phyloP scores from a whole-genome alignment of 1,140 invertebrate species.

The Eriosoma lanigerum region DNA sequence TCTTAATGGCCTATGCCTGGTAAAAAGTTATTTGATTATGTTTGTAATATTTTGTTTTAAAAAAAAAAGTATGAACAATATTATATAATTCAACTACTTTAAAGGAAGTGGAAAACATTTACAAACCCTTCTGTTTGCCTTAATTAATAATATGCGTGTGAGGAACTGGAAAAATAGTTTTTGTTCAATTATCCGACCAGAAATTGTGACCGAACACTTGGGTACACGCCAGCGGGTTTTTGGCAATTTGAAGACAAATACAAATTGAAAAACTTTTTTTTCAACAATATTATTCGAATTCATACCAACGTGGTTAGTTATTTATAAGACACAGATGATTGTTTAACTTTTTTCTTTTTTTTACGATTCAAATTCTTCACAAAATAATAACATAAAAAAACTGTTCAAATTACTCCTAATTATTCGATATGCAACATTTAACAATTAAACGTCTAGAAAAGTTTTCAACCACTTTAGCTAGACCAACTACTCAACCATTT shows the following conservation, averaged over 20 bases:
- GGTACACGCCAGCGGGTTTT: slow-evolving; percentile 11
- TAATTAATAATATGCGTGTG: slow-evolving; percentile 20
- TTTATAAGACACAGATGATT: slow-evolving; percentile 26
- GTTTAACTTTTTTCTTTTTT: slow-evolving; percentile 2
- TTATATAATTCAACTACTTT: too few species aligned
- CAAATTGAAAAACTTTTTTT: slow-evolving; percentile 38
- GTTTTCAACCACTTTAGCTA: background rate
- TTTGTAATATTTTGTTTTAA: too few species aligned
- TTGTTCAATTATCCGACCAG: background rate
- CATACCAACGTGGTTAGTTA: background rate
- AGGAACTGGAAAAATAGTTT: background rate
- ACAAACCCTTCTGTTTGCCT: background rate
- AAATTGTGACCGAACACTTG: background rate
- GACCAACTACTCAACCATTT: too few species aligned
- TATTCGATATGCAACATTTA: background rate
- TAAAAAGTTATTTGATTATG: too few species aligned
- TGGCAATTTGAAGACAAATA: slow-evolving; percentile 19
- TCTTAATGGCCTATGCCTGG: too few species aligned
- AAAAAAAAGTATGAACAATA: too few species aligned
- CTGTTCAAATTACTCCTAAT: background rate
- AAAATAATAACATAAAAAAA: background rate
- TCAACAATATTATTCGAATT: slow-evolving; percentile 32
- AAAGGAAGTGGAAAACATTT: too few species aligned
- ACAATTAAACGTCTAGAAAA: background rate
- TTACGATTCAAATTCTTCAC: background rate